Evolutionary conservation across 1,140 invertebrate species (phyloP), one percentile per base, ranked within the genome.

Genomic region (Mizuhopecten yessoensis): DNA sequence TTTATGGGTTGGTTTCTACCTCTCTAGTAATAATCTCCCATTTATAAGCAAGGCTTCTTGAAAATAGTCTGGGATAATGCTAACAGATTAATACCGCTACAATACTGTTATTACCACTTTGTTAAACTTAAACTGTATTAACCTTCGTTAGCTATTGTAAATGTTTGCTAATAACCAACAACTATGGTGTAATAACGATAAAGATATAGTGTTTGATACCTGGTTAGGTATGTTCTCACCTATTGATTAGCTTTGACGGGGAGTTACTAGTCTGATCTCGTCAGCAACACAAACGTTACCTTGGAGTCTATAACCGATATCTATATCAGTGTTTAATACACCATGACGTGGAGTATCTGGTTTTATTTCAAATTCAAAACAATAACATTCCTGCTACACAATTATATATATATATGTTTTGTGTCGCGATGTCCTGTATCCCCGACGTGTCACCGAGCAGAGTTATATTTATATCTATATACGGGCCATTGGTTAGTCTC

Each of bases 311-410:
- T 75, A 75, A 29, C 57, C 57, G 57, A n/a, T 29, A 29, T n/a
- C 1, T 75, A 75, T 29, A 75, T 29, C 15, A 17, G 57, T 29
- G 57, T 75, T 75, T n/a, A 75, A 75, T 1, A 75, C 29, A 75
- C 57, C n/a, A 29, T 75, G n/a, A 75, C 57, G 57, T 75, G 3
- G 5, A 29, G 57, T 75, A 75, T 75, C 57, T n/a, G 57, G 57
- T 75, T 75, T 75, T 75, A 75, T 75, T 75, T 75, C 57, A 75
- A 75, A n/a, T 23, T 29, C 23, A 75, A 75, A 75, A 75, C 57
- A 75, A 75, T 29, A 75, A 75, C 57, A 75, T 75, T 75, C 57
- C 57, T 29, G 57, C 3, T n/a, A 29, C 23, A 29, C 57, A 75
- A 5, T 5, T 29, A 29, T 29, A 75, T 29, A 75, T 7, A n/a